Base-by-base conservation (phyloP, 2,113 vertebrate species). In the Pavo muticus region DNA sequence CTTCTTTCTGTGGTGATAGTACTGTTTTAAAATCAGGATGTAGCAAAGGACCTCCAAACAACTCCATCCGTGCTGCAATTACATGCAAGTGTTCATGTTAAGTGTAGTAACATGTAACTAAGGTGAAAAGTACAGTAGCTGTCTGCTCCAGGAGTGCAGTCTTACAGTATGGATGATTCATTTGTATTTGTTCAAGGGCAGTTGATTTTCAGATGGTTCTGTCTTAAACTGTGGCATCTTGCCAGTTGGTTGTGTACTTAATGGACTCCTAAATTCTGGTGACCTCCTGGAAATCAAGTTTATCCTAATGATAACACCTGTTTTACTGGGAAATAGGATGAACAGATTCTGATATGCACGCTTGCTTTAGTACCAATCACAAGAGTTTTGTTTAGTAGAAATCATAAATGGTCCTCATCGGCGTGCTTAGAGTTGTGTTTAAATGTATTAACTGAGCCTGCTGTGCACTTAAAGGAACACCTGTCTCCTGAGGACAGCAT, bases 201-300 rank as follows among this genome's bases (percentile, higher is more conserved):
- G 59, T 11, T 83, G 59, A 54, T 83, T 85, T 91, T 90, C 45
- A 52, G 14, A 72, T 40, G 61, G 27, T 44, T 89, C 61, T 48
- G 9, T 29, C 35, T 75, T 87, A 65, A 82, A 44, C 24, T 2
- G 2, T 14, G 9, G n/a, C 48, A 13, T 52, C 37, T 39, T 70
- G 37, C 65, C 29, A 27, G 6, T 40, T 57, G 23, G 7, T 32
- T 17, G 2, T 12, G 11, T 69, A 52, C 47, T 9, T 50, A 30
- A 24, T 1, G 40, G 54, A 14, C 48, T 68, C 35, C 24, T 75
- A 19, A 84, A 44, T 20, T 16, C 48, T 40, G 68, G 42, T 42
- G 32, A 87, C 25, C 27, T 73, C 61, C 77, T 81, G 59, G 44
- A 85, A 9, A 57, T 40, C 16, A 56, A 23, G 27, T 39, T 63